Evolutionary conservation across 2,888 invertebrate genomes (phyloP).

Genomic region (Callinectes sapidus): DNA sequence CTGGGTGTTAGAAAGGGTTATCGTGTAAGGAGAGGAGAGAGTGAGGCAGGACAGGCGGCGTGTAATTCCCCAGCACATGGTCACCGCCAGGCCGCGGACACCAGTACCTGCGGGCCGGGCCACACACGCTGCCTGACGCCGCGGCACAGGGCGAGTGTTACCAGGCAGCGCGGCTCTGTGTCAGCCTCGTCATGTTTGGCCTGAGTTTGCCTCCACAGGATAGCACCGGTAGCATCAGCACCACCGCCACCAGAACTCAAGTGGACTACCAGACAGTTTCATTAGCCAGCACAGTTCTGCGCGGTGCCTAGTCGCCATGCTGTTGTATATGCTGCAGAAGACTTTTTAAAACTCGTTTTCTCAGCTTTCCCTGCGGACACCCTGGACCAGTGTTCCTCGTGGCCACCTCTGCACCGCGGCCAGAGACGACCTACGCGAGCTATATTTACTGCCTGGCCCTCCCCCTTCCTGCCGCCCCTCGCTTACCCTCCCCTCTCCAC

Average conservation of each 20-base stretch:
- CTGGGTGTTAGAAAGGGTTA: neutral
- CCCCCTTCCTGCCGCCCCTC: neutral
- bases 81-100: slow-evolving; percentile 8
- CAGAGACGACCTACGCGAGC: slow-evolving; percentile 48
- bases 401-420: slow-evolving; percentile 34
- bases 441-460: slow-evolving; percentile 49
- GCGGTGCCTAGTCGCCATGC: neutral
- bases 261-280: neutral
- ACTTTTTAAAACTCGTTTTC: neutral
- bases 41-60: neutral
- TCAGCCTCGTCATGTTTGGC: neutral
- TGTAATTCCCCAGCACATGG: slow-evolving; percentile 9
- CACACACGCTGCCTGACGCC: slow-evolving; percentile 27
- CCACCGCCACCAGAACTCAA: neutral
- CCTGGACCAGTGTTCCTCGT: slow-evolving; percentile 21
- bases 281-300: neutral
- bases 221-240: neutral
- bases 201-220: neutral
- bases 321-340: neutral
- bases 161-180: neutral
- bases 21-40: neutral
- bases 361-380: slow-evolving; percentile 16
- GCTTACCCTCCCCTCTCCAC: slow-evolving; percentile 8
- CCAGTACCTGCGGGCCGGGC: slow-evolving; percentile 23
- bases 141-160: slow-evolving; percentile 13